A percentile compares a stretch with the other conserved stretches of the same genome.
Conservation (phyloP, 53 echinoderm and acorn worm species). For the Actinopyga echinites region DNA sequence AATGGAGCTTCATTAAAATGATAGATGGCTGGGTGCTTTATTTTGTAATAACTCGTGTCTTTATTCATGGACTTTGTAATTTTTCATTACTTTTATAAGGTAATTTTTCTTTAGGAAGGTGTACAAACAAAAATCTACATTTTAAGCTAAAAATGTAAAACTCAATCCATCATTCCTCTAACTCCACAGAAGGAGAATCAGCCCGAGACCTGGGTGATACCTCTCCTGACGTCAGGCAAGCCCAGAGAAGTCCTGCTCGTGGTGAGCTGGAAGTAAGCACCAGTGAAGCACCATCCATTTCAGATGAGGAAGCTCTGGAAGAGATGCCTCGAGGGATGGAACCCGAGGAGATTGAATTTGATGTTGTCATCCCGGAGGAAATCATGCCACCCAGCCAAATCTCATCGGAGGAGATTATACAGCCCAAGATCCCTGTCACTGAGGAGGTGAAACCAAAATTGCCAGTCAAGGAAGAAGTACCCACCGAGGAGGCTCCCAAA, state of each 20-base stretch:
- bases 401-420: no score
- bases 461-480: conserved; percentile 17
- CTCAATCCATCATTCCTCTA: neutral
- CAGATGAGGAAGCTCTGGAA: conserved; percentile 73
- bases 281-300: conserved; percentile 90
- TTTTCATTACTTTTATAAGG: no score
- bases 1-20: no score
- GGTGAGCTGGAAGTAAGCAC: conserved; percentile 67
- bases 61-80: no score
- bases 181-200: conserved; percentile 37
- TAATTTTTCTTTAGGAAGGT: no score
- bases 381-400: neutral
- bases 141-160: no score
- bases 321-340: conserved; percentile 55
- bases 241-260: conserved; percentile 15
- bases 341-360: conserved; percentile 47
- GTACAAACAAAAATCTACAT: no score
- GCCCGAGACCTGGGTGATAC: conserved; percentile 12
- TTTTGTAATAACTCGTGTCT: no score
- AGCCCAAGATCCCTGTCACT: conserved; percentile 20
- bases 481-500: neutral
- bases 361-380: conserved; percentile 45
- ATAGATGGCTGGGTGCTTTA: no score
- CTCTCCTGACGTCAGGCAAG: conserved; percentile 4
- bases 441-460: conserved; percentile 35